A percentile compares a stretch with the other conserved stretches of the same genome.
These are phyloP conservation scores for Gonioctena quinquepunctata DNA, from an alignment of 1,140 invertebrate species.

Conservation along the genomic window DNA sequence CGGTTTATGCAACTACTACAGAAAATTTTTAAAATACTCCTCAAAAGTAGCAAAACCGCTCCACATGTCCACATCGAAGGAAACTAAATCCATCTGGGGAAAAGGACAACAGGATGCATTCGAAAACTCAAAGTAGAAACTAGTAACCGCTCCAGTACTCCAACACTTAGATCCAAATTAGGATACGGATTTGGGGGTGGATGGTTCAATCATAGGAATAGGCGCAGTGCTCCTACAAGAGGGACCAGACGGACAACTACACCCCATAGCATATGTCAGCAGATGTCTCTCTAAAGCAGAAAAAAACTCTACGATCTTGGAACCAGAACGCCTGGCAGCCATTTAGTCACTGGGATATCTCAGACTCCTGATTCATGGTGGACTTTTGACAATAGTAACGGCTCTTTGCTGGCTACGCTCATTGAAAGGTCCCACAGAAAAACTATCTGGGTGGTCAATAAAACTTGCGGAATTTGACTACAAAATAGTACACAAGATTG, in stretches of 20 bases:
- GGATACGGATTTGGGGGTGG: constrained; percentile 41
- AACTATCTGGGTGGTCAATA: too few species aligned
- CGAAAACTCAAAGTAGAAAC: constrained; percentile 23
- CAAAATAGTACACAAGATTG: too few species aligned
- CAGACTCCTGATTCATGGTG: too few species aligned
- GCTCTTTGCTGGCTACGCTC: too few species aligned
- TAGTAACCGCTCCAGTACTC: constrained; percentile 46
- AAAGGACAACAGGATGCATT: constrained; percentile 27
- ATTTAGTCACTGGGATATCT: too few species aligned
- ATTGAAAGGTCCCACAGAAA: too few species aligned
- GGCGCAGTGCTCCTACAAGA: constrained; percentile 49
- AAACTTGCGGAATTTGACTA: too few species aligned
- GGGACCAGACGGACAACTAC: constrained; percentile 51
- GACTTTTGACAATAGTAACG: too few species aligned
- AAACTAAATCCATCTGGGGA: constrained; percentile 18
- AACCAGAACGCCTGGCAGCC: constrained; percentile 59
- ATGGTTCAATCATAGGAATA: constrained; percentile 40
- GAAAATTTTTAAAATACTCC: constrained; percentile 44
- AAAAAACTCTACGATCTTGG: constrained; percentile 53
- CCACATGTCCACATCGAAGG: constrained; percentile 27
- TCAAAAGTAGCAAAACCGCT: constrained; percentile 44
- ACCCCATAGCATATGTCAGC: constrained; percentile 55
- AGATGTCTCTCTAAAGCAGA: constrained; percentile 32
- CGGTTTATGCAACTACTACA: constrained; percentile 50
- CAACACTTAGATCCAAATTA: constrained; percentile 47